These are phyloP conservation scores for Megamerina dolium DNA, from an alignment of 2,888 invertebrate genomes.

Conservation along the genomic window DNA sequence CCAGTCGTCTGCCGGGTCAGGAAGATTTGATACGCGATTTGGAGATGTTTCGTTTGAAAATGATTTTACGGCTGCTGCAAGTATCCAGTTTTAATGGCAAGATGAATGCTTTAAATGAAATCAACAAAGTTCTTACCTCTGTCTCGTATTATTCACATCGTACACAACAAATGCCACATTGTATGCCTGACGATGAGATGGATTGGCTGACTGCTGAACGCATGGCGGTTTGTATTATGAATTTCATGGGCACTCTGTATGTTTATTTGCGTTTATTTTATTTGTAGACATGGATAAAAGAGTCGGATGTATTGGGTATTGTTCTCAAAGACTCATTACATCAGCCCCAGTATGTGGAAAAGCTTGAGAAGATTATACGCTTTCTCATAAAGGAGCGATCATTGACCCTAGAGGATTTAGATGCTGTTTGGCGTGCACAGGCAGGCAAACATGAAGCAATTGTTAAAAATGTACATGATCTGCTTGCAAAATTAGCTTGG, in stretches of 20 bases:
- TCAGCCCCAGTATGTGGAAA: slow-evolving; percentile 96
- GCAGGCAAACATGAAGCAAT: slow-evolving; percentile 97
- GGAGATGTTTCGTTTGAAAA: slow-evolving; percentile 92
- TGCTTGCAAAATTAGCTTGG: slow-evolving; percentile 95
- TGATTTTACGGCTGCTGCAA: slow-evolving; percentile 88
- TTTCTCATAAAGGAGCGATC: slow-evolving; percentile 94
- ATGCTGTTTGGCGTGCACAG: slow-evolving; percentile 95
- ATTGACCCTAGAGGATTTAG: slow-evolving; percentile 82
- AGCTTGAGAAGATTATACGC: slow-evolving; percentile 92
- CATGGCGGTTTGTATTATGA: slow-evolving; percentile 71
- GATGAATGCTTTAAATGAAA: slow-evolving; percentile 98
- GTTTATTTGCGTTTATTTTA: slow-evolving; percentile 14
- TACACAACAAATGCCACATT: slow-evolving; percentile 57
- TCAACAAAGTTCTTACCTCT: slow-evolving; percentile 90
- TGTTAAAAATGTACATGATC: slow-evolving; percentile 94
- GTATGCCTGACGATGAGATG: slow-evolving; percentile 69
- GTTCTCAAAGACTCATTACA: slow-evolving; percentile 92
- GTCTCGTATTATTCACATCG: slow-evolving; percentile 83
- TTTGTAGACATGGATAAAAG: slow-evolving; percentile 85
- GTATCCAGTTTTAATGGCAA: slow-evolving; percentile 98
- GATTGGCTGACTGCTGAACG: slow-evolving; percentile 91
- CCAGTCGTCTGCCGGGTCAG: slow-evolving; percentile 75
- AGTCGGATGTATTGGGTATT: slow-evolving; percentile 91
- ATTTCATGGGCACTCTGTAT: background rate
- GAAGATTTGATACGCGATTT: slow-evolving; percentile 69